Base-by-base conservation (phyloP, 2,113 vertebrate genomes). In the Sander lucioperca region DNA sequence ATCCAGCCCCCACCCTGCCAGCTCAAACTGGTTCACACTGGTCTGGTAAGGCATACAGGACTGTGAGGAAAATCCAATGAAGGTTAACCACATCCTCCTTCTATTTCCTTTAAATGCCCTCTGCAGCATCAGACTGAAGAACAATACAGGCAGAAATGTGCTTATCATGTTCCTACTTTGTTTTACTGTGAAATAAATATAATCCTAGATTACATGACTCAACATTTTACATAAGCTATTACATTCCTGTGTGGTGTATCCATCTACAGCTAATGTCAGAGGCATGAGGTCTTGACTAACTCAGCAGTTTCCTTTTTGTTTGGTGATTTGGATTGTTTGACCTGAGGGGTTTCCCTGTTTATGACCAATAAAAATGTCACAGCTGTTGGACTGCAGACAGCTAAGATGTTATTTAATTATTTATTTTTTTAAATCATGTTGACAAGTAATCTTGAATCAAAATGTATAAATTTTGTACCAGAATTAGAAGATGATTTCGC, bases 11-110 rank as follows among this genome's bases (percentile, higher is more conserved):
- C 82, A 10, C 30, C 57, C 39, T 6, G 18, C 48, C 36, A 87
- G 59, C 85, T 10, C 71, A 86, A 94, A 95, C 95, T 92, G 93
- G 95, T 95, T 95, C 73, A 11, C n/a, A 10, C 95, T 83, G 75
- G 95, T 94, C 81, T 85, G 79, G 11, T 79, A 86, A 85, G 79
- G 81, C 33, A 63, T 33, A 48, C 54, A 62, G 59, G 30, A 5
- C 56, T 61, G 36, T 58, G 70, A 79, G 74, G 87, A 79, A 88
- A 91, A 83, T 83, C 86, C 77, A 53, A 25, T 51, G 73, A 89
- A 89, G 67, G 85, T 72, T 79, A 88, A 87, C 78, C 68, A 87
- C 89, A 89, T 91, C 85, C 86, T 73, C 57, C 45, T 39, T 57
- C 50, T 30, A 27, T 14, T 57, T 61, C 54, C 64, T 69, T 68